Base-by-base conservation (phyloP, 2,888 invertebrate species). In the Agonopterix arenella region DNA sequence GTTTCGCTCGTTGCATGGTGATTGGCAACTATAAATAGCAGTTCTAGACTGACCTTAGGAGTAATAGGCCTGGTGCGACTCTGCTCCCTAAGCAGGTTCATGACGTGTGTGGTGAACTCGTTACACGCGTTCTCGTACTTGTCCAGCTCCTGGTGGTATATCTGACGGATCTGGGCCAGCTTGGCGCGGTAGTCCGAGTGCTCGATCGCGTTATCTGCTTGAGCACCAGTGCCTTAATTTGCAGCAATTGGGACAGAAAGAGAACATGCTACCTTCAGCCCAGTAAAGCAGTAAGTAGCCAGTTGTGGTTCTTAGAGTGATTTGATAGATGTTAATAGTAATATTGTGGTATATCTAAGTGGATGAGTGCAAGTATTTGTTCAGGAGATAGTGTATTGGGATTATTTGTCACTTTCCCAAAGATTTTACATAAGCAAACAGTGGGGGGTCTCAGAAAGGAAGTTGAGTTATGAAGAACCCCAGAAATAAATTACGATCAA, bases 111-210 rank as follows among this genome's bases (percentile, higher is more conserved):
- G 53, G 99, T 99, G 89, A 99, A 99, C 91, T 99, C 99, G 84
- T 97, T 98, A 90, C 99, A 99, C n/a, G 99, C 99, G 92, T 99
- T 98, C 90, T 99, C 98, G 78, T 99, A 99, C 91, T 99, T 99
- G 89, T 98, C 98, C 73, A 99, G 89, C 89, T 99, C 99, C 88
- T 98, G 97, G 85, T 99, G 98, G 90, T 99, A 99, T 70, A 99
- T 99, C 89, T 97, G 97, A 55, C 99, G 93, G 80, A 99, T 99
- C 90, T 99, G 99, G 10, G 98, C 97, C 70, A 99, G 92, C 89
- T 99, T 99, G 68, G 98, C 98, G 69, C 99, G 93, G 90, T 99
- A 99, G 89, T 99, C 99, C 55, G 99, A 98, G 89, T 99, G 99
- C 90, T 99, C 99, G 78, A 98, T 98, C 66, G 98, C 97, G 86